A percentile compares a stretch with the other conserved stretches of the same genome.
phyloP scores from a whole-genome alignment of 2,113 vertebrate genomes.

The Trinectes maculatus region DNA sequence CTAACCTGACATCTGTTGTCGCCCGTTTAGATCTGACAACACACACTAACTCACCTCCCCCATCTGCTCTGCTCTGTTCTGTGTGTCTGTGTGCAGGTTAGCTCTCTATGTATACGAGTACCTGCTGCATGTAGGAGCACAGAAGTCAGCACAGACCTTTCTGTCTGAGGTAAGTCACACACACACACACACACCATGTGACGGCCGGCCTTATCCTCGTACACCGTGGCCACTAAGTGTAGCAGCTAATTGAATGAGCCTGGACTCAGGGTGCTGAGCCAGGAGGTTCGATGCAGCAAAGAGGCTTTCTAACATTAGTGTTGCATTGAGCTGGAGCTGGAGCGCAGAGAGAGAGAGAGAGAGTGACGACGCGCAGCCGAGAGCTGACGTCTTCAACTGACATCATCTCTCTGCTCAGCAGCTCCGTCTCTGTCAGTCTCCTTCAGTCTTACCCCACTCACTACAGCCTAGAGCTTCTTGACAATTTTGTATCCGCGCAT shows the following conservation, averaged over 20 bases:
- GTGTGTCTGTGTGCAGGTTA: slow-evolving; percentile 84
- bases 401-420: slow-evolving; percentile 42
- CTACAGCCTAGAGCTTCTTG: slow-evolving; percentile 22
- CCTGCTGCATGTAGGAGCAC: slow-evolving; percentile 98
- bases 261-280: slow-evolving; percentile 58
- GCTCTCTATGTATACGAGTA: slow-evolving; percentile 99
- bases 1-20: background rate
- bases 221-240: slow-evolving; percentile 49
- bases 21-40: background rate
- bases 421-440: slow-evolving; percentile 29
- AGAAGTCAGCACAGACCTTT: slow-evolving; percentile 99
- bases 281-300: slow-evolving; percentile 39
- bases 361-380: slow-evolving; percentile 25
- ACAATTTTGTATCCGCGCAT: background rate
- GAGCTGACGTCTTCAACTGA: slow-evolving; percentile 45
- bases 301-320: slow-evolving; percentile 54
- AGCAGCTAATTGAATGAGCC: slow-evolving; percentile 66
- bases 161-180: slow-evolving; percentile 93
- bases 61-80: slow-evolving; percentile 32
- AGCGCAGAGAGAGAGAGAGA: slow-evolving; percentile 19
- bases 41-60: slow-evolving; percentile 12
- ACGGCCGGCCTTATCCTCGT: slow-evolving; percentile 30
- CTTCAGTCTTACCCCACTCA: background rate
- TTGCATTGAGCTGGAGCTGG: slow-evolving; percentile 60
- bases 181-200: too few relatives aligned